phyloP scores from a whole-genome alignment of 2,113 vertebrate species.

The Parotia lawesii region DNA sequence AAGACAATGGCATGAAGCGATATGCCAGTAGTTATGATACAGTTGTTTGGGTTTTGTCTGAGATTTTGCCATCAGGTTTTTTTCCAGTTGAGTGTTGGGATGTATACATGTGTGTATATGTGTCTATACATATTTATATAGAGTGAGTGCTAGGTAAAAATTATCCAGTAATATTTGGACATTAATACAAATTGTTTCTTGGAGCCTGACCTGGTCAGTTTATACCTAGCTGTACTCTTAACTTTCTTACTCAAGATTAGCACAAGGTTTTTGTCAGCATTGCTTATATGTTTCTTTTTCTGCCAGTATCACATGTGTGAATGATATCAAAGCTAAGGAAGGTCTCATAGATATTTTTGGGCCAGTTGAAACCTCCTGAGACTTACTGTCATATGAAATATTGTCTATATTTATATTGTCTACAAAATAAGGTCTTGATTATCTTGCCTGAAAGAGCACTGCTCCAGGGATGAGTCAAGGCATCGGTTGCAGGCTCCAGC shows the following conservation, averaged over 20 bases:
- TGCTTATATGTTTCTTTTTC: neutral
- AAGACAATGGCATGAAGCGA: constrained; percentile 6
- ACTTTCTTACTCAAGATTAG: neutral
- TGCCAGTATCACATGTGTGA: neutral
- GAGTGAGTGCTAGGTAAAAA: neutral
- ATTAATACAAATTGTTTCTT: neutral
- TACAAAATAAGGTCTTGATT: constrained; percentile 47
- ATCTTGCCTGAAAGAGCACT: constrained; percentile 50
- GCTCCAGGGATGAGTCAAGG: constrained; percentile 57
- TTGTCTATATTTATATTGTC: neutral
- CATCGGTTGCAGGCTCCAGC: constrained; percentile 49
- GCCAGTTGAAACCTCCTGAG: neutral
- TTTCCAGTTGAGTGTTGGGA: neutral
- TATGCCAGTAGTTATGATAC: neutral
- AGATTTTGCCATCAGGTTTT: neutral
- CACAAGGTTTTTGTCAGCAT: neutral
- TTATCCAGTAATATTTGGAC: neutral
- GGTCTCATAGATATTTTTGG: neutral
- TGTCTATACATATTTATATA: neutral
- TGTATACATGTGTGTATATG: neutral
- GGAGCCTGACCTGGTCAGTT: neutral
- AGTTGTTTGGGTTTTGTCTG: neutral
- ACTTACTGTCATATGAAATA: neutral
- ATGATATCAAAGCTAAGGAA: neutral
- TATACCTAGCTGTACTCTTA: neutral